Evolutionary conservation across 2,888 invertebrate genomes (phyloP).

Genomic region (Amblyjoppa fuscipennis): DNA sequence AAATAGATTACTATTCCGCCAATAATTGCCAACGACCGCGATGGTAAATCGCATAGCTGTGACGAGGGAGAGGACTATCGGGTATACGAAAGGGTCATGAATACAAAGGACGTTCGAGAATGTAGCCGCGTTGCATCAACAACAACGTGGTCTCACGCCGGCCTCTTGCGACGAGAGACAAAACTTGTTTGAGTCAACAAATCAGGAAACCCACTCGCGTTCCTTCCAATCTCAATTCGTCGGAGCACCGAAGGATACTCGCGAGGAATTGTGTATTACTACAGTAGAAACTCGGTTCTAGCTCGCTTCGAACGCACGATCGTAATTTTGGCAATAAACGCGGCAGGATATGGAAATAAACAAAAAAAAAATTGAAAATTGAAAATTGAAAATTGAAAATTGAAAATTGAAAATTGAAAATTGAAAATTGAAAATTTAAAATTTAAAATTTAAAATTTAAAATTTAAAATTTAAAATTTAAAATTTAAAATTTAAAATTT

Average conservation of each 20-base stretch:
- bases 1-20: conserved; percentile 48
- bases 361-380: too few species aligned
- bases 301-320: too few species aligned
- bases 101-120: conserved; percentile 18
- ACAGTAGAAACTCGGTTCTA: too few species aligned
- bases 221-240: conserved; percentile 20
- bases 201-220: conserved; percentile 15
- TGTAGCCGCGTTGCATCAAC: not conserved
- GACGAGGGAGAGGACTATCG: conserved; percentile 1
- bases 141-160: not conserved
- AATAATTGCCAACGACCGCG: conserved; percentile 51
- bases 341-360: too few species aligned
- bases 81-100: conserved; percentile 23
- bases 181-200: conserved; percentile 28
- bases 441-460: too few species aligned
- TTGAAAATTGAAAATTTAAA: too few species aligned
- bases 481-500: too few species aligned
- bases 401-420: too few species aligned
- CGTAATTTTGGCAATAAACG: too few species aligned
- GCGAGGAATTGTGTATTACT: not conserved
- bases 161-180: not conserved
- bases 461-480: too few species aligned
- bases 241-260: not conserved
- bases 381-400: too few species aligned
- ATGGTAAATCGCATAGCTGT: conserved; percentile 16